Conservation (phyloP, 1,140 invertebrate species). For the Temnothorax longispinosus region DNA sequence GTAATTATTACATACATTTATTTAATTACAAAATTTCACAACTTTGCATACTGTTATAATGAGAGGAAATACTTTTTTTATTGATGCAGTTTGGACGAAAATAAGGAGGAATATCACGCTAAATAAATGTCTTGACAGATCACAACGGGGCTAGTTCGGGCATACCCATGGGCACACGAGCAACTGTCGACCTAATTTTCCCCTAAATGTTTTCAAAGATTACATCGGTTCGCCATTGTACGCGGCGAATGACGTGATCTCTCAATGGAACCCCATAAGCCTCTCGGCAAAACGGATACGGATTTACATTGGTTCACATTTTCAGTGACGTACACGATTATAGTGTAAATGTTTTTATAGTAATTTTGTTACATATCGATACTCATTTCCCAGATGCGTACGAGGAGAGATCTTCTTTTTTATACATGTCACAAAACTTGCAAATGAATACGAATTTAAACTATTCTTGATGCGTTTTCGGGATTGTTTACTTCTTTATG, state of each 20-base stretch:
- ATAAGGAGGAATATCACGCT: conserved; percentile 64
- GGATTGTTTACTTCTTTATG: neutral
- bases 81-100: conserved; percentile 11
- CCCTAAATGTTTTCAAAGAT: conserved; percentile 85
- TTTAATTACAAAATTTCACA: too few species aligned
- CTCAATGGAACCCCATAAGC: conserved; percentile 71
- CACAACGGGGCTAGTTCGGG: conserved; percentile 26
- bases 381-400: neutral
- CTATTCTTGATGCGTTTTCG: neutral
- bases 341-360: conserved; percentile 8
- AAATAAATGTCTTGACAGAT: conserved; percentile 83
- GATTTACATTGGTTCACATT: conserved; percentile 17
- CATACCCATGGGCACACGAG: conserved; percentile 76
- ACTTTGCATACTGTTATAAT: neutral
- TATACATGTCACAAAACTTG: neutral
- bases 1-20: too few species aligned
- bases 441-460: neutral
- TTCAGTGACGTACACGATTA: conserved; percentile 12
- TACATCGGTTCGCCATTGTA: conserved; percentile 84
- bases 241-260: conserved; percentile 65
- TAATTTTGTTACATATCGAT: neutral
- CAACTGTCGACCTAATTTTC: conserved; percentile 85
- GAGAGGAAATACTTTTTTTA: neutral
- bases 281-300: conserved; percentile 61
- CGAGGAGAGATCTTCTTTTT: neutral